Base-by-base conservation (phyloP, 1,140 invertebrate genomes). In the Drosophila nigromelanica region DNA sequence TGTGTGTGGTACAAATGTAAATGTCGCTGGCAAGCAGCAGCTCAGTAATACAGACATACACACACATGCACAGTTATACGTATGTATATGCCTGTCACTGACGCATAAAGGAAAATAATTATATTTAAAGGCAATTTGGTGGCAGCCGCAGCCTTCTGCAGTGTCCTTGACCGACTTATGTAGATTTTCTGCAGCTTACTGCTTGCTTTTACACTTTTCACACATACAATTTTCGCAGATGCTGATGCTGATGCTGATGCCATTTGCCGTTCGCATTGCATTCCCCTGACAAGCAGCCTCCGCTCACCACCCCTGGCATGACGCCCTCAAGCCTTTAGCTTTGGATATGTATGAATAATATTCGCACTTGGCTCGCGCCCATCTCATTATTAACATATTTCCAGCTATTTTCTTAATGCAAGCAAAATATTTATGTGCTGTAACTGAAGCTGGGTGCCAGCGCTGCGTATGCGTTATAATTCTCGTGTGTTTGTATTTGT, bases 81-180 rank as follows among this genome's bases (percentile, higher is more conserved):
- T 60, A 10, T 68, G 42, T 35, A 35, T 66, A 63, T 72, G 73
- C 43, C 81, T 85, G 81, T 85, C 77, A 74, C 73, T 85, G 80
- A 74, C 82, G 81, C 77, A 72, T 76, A 87, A 87, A 79, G 80
- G 69, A 87, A 87, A 87, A 89, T 89, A 89, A 89, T 89, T 89
- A 89, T 89, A 89, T 89, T 89, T 89, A 89, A 89, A 89, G 83
- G 85, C 83, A 89, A 89, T 89, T 89, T 89, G 76, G 79, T 83
- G 83, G 83, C 83, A 78, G 73, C 82, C 59, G 68, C 80, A 79
- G 60, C 61, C 47, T 76, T 80, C 81, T 89, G 83, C 83, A 89
- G 83, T 89, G 83, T 89, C 83, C 83, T 89, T 89, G 83, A 89
- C 83, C 83, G 83, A 89, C 80, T 89, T 85, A 85, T 85, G 80